Evolutionary conservation across 2,113 vertebrate genomes (phyloP), one percentile per base, ranked within the genome.

Genomic region (Melanostigma gelatinosum): DNA sequence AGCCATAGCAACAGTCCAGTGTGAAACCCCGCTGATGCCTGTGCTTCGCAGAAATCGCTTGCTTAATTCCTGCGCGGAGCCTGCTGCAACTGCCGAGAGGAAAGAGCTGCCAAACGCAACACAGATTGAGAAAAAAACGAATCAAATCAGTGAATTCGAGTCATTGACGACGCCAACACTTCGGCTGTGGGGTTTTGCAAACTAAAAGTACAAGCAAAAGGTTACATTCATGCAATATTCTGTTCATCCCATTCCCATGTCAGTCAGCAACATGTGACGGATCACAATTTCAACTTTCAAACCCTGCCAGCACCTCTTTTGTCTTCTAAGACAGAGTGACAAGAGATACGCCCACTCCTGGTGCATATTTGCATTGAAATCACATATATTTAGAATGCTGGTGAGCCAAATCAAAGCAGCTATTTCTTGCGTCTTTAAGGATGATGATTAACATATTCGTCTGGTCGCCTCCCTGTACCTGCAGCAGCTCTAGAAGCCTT

Each of bases 1-100:
- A 95, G 83, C 93, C 93, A 95, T 93, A 91, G 92, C 93, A 95
- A 94, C 94, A 88, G 88, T 79, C 77, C 85, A 89, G 87, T 91
- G 92, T 88, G 89, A 93, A 93, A 91, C 85, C 79, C 70, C 73
- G 63, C 81, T 86, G 85, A 80, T 66, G 68, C 87, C 85, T 83
- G 84, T 88, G 80, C 87, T 74, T 69, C 72, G 34, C 83, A 80
- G 77, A 91, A 91, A 92, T 78, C 80, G 78, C 82, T 84, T 75
- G 80, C 72, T 90, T 89, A 87, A 91, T 91, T 89, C 75, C 72
- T 69, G 29, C 70, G 58, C 0, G 10, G 48, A 57, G 61, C 66
- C 55, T 61, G 27, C 62, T 79, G 72, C 77, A 32, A 72, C 69
- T 38, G 65, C 58, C 7, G 72, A 86, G 72, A 46, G 50, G 50